phyloP scores from a whole-genome alignment of 2,888 invertebrate genomes.

The Gryllus longicercus region DNA sequence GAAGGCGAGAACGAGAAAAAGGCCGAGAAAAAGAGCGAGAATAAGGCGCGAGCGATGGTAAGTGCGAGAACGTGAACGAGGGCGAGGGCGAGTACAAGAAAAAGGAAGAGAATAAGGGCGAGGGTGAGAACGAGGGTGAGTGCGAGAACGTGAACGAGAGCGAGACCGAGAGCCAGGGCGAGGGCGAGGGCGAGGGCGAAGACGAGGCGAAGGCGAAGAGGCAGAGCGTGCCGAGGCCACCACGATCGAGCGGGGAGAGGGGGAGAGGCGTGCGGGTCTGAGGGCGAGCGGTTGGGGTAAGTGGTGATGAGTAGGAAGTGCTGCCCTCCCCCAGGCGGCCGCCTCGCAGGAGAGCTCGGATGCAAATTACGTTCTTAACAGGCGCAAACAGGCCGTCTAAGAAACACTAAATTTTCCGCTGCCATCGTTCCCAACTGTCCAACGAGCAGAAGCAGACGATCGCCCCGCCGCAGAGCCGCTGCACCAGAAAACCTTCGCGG shows the following conservation, averaged over 20 bases:
- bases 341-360: neutral
- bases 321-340: no score
- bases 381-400: neutral
- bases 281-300: neutral
- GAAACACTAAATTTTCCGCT: neutral
- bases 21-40: no score
- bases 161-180: no score
- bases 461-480: no score
- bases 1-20: no score
- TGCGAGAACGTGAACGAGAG: no score
- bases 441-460: no score
- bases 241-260: neutral
- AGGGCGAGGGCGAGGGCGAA: neutral
- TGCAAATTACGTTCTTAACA: neutral
- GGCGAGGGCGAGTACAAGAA: neutral
- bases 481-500: no score
- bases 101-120: neutral
- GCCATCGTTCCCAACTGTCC: neutral
- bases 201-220: neutral
- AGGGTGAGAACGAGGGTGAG: neutral
- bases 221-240: neutral
- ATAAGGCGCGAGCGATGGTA: no score
- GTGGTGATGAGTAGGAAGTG: slow-evolving; percentile 1
- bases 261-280: neutral
- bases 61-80: no score